Base-by-base conservation (phyloP, 92 coral and sea anemone genomes). In the Nematostella vectensis region DNA sequence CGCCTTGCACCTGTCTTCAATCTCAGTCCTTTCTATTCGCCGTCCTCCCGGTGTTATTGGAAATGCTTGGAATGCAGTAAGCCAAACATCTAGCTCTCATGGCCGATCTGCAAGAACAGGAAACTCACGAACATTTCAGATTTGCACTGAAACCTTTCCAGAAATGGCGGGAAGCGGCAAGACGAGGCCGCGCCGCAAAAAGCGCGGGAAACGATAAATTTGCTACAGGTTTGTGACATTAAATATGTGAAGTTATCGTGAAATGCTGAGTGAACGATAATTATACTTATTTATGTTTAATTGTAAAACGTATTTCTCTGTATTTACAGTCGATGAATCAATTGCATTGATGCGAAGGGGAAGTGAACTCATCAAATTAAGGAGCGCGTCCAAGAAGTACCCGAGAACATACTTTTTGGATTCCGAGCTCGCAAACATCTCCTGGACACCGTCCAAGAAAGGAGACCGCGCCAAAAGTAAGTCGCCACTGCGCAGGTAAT, bases 141-240 rank as follows among this genome's bases (percentile, higher is more conserved):
- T 51, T 38, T 2, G 23, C 74, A 24, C 31, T 57, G 50, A 55
- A 44, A 27, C 68, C 84, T 4, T 37, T 79, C n/a, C 61, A 78
- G 31, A 59, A 55, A 64, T 84, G 94, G 94, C 57, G 72, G 61
- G 68, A 52, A 61, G 71, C 49, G 15, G 55, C 61, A 31, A 67
- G 58, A n/a, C n/a, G n/a, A 13, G 68, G 82, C 17, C 65, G 94
- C n/a, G 78, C 67, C 19, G 73, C 72, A 1, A 84, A 79, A 53
- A 72, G 94, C 59, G 87, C 94, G 53, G 87, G 70, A 47, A 84
- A 79, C 65, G 87, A 84, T 58, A 79, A 76, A 58, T 84, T 84
- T 75, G 94, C 83, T 20, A 67, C 70, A 54, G 83, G 87, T 84
- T 27, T 33, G 87, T 74, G 27, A n/a, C 19, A 20, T 17, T 29